Percentiles rank a stretch among this genome's conserved stretches.
Evolutionary conservation across 2,113 vertebrate species (phyloP).

Genomic region (Suricata suricatta): DNA sequence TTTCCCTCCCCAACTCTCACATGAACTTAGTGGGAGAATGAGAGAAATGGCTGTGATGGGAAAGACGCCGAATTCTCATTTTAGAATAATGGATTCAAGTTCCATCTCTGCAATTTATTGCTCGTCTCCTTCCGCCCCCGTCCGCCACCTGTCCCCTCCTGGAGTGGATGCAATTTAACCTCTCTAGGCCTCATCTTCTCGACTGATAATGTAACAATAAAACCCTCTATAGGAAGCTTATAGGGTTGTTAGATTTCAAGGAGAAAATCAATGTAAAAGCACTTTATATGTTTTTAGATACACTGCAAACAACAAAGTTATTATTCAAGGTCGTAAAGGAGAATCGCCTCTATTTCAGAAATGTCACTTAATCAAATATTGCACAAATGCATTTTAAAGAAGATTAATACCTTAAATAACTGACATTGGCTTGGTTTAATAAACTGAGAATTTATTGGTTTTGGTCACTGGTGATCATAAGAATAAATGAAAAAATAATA

Average conservation of each 20-base stretch:
- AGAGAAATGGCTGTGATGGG: neutral
- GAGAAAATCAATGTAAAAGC: constrained; percentile 48
- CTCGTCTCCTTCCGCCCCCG: rapidly evolving
- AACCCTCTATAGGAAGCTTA: neutral
- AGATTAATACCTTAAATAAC: neutral
- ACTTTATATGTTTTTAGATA: constrained; percentile 25
- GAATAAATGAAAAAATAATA: neutral
- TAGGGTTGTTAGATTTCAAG: neutral
- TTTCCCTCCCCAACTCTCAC: neutral
- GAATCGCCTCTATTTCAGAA: neutral
- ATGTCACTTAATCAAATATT: neutral
- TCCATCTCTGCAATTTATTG: neutral
- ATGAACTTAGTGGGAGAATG: neutral
- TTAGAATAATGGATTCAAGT: neutral
- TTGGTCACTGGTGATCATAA: neutral
- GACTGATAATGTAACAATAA: neutral
- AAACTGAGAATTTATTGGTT: neutral
- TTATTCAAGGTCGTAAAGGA: neutral
- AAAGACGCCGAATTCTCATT: neutral
- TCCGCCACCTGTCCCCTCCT: rapidly evolving
- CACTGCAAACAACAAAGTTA: neutral
- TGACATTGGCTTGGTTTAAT: neutral
- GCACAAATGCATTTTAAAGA: neutral
- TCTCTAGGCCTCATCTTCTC: neutral
- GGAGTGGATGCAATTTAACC: neutral